Percentiles rank a stretch among this genome's conserved stretches.
Conservation (phyloP, 1,140 invertebrate species). For the Drosophila albomicans region DNA sequence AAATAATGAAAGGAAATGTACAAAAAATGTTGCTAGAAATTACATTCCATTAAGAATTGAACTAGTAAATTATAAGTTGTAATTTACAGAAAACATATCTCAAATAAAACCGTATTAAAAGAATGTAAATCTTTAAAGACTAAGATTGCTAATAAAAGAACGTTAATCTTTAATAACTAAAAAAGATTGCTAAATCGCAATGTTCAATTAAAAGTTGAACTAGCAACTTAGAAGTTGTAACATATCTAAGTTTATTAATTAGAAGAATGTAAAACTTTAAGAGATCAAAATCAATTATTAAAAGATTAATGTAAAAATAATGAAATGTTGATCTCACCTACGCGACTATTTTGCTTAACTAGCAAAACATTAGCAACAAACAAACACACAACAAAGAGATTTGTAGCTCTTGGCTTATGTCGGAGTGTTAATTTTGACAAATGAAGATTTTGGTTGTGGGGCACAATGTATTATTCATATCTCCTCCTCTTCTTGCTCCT, state of each 20-base stretch:
- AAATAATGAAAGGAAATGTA: background rate
- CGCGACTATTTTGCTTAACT: constrained; percentile 28
- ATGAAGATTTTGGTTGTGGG: constrained; percentile 74
- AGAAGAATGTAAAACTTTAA: background rate
- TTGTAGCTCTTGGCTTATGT: constrained; percentile 32
- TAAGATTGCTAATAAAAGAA: too few species aligned
- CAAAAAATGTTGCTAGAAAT: background rate
- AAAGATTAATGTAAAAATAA: constrained; percentile 17
- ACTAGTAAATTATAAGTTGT: too few species aligned
- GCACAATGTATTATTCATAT: constrained; percentile 46
- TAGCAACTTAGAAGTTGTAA: too few species aligned
- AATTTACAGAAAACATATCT: too few species aligned
- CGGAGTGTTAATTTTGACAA: constrained; percentile 80
- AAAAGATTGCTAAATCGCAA: too few species aligned
- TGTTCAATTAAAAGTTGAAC: too few species aligned
- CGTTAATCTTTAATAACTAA: too few species aligned
- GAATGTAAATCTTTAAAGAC: too few species aligned
- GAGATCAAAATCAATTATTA: background rate
- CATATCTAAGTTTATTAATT: background rate
- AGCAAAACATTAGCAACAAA: constrained; percentile 23
- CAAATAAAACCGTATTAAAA: too few species aligned
- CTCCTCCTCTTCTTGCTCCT: constrained; percentile 9
- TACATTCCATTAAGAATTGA: too few species aligned
- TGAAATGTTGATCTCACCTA: constrained; percentile 43
- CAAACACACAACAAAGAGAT: constrained; percentile 10